A percentile compares a stretch with the other conserved stretches of the same genome.
phyloP scores from a whole-genome alignment of 2,888 invertebrate species.

The Phaedon cochleariae region DNA sequence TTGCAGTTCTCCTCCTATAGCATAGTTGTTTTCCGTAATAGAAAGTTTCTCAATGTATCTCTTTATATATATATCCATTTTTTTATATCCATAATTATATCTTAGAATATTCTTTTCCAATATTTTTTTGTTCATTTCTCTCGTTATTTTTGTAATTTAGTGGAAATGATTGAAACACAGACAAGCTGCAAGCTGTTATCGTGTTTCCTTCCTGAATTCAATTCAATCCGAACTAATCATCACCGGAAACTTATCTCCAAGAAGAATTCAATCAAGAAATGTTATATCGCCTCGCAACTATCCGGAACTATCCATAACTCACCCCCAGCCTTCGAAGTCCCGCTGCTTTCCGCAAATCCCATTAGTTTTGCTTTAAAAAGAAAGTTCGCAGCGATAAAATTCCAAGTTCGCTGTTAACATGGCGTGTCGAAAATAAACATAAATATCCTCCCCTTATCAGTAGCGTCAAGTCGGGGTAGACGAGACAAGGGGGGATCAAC shows the following conservation, averaged over 20 bases:
- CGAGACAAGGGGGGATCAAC: too few relatives aligned
- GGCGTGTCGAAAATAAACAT: conserved; percentile 39
- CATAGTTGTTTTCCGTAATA: too few relatives aligned
- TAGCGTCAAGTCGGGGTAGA: background rate
- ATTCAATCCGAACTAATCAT: background rate
- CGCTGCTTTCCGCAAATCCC: conserved; percentile 33
- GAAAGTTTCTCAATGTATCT: too few relatives aligned
- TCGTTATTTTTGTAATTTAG: too few relatives aligned
- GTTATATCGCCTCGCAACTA: background rate
- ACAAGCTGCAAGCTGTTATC: too few relatives aligned
- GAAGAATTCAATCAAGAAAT: background rate
- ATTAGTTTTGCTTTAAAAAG: conserved; percentile 33
- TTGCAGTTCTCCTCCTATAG: too few relatives aligned
- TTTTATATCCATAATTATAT: too few relatives aligned
- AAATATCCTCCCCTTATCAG: conserved; percentile 23
- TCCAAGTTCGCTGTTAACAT: conserved; percentile 33
- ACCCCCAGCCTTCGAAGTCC: conserved; percentile 8
- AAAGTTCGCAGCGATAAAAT: conserved; percentile 34
- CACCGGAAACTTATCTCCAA: background rate
- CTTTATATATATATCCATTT: too few relatives aligned
- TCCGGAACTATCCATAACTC: conserved; percentile 10
- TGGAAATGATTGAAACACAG: too few relatives aligned
- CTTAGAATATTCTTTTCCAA: too few relatives aligned
- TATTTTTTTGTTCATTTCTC: too few relatives aligned
- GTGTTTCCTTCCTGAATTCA: too few relatives aligned